Evolutionary conservation across 1,140 invertebrate species (phyloP).

Genomic region (Hetaerina americana): DNA sequence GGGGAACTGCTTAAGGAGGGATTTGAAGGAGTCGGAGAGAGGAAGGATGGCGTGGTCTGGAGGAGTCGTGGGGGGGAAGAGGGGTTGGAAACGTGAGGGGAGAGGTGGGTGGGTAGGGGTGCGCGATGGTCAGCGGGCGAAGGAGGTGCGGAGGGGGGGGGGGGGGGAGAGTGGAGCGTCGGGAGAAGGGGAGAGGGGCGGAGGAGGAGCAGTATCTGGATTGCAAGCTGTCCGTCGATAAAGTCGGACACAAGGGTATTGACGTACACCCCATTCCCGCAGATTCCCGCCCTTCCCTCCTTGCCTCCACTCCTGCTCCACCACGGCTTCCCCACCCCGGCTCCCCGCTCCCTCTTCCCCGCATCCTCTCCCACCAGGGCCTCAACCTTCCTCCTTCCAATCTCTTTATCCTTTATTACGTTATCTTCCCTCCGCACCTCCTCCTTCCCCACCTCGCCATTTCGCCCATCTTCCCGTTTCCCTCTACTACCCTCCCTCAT

Average conservation of each 20-base stretch:
- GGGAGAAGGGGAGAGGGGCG: not conserved
- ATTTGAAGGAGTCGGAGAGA: too few species aligned
- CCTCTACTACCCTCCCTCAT: too few species aligned
- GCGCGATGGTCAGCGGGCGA: too few species aligned
- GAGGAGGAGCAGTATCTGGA: not conserved
- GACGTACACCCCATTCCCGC: not conserved
- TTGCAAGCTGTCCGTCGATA: not conserved
- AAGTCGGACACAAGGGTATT: not conserved
- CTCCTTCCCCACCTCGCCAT: not conserved
- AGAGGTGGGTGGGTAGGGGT: too few species aligned
- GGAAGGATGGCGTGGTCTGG: too few species aligned
- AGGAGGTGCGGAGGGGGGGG: too few species aligned
- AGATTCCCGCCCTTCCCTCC: not conserved
- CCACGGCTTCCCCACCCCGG: not conserved
- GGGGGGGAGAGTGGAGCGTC: not conserved
- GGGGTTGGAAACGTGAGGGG: not conserved
- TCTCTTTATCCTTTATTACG: too few species aligned
- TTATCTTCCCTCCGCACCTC: not conserved
- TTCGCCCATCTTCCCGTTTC: not conserved
- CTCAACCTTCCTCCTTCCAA: too few species aligned
- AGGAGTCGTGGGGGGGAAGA: not conserved
- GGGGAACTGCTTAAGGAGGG: too few species aligned
- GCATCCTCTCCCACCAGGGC: too few species aligned
- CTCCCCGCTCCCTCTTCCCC: not conserved
- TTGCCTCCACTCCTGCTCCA: not conserved